phyloP scores from a whole-genome alignment of 2,888 invertebrate genomes.

The Ennomos quercinarius region DNA sequence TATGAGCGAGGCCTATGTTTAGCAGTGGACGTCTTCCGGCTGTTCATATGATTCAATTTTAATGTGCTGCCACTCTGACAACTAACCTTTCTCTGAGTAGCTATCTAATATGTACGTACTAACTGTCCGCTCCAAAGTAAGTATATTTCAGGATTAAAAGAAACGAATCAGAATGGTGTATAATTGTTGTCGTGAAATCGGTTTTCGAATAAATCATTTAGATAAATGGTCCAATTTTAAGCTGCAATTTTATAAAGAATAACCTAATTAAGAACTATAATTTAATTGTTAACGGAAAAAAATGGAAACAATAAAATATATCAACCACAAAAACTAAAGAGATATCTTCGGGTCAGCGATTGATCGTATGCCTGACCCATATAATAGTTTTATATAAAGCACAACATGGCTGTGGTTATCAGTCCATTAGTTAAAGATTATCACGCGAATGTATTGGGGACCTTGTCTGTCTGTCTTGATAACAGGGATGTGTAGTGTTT shows the following conservation, averaged over 20 bases:
- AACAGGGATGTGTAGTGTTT: neutral
- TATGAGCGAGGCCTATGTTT: too few species aligned
- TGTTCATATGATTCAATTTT: too few species aligned
- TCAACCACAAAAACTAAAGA: conserved; percentile 57
- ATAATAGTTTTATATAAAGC: conserved; percentile 49
- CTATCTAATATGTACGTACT: too few species aligned
- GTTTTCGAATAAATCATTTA: conserved; percentile 39
- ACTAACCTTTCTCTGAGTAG: too few species aligned
- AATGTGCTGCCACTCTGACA: too few species aligned
- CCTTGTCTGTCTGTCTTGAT: conserved; percentile 8
- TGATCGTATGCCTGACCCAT: conserved; percentile 57
- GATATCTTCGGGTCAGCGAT: conserved; percentile 71
- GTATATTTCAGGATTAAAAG: too few species aligned
- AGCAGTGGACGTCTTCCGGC: too few species aligned
- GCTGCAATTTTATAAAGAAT: conserved; percentile 57
- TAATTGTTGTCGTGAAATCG: conserved; percentile 19
- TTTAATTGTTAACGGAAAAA: conserved; percentile 67
- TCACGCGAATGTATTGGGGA: conserved; percentile 28
- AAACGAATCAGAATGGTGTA: neutral
- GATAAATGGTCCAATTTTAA: conserved; percentile 44
- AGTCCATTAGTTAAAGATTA: conserved; percentile 28
- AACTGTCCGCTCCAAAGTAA: too few species aligned
- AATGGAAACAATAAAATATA: conserved; percentile 73
- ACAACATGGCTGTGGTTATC: conserved; percentile 32
- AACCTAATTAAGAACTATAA: conserved; percentile 68